Evolutionary conservation across 2,113 vertebrate genomes (phyloP), one percentile per base, ranked within the genome.

Genomic region (Pachyramphus minor): DNA sequence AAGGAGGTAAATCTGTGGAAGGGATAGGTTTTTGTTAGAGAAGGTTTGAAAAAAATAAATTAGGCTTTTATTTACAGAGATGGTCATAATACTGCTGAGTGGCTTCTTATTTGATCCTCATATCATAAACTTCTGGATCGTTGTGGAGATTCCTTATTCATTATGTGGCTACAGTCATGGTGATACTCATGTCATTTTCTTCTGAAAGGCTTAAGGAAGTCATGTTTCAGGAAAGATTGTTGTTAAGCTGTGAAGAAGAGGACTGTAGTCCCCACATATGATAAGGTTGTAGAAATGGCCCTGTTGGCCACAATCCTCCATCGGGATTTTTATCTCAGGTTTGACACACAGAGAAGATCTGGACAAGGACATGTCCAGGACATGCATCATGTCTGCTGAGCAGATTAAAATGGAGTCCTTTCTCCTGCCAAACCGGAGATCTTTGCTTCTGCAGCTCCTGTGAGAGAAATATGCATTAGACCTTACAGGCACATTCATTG

Each of bases 341-440:
- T 90, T 45, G 52, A 42, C 0, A 3, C 6, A 25, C 22, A 58
- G 5, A 5, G 33, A 79, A 66, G 67, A 55, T 56, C 35, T 75
- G 15, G 28, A 67, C 25, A 0, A 3, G 33, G 11, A 81, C 27
- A 35, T 1, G 1, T 20, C n/a, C n/a, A n/a, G n/a, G n/a, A n/a
- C n/a, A n/a, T 21, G 25, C n/a, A 22, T 37, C 4, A 1, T 23
- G 16, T 39, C 67, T 64, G 12, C 16, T 21, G 50, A 35, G 53
- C 8, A 27, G 41, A 52, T 60, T 71, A 79, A 93, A 97, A 90
- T 27, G 12, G 62, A 90, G 11, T 15, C 62, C 27, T 24, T 77
- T 50, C 56, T 77, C 55, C 22, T 41, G 31, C 35, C 52, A 73
- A 45, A 39, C 13, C 12, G n/a, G n/a, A 74, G 63, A 20, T 59